Evolutionary conservation across 2,888 invertebrate species (phyloP).

Genomic region (Drosophila lutescens): DNA sequence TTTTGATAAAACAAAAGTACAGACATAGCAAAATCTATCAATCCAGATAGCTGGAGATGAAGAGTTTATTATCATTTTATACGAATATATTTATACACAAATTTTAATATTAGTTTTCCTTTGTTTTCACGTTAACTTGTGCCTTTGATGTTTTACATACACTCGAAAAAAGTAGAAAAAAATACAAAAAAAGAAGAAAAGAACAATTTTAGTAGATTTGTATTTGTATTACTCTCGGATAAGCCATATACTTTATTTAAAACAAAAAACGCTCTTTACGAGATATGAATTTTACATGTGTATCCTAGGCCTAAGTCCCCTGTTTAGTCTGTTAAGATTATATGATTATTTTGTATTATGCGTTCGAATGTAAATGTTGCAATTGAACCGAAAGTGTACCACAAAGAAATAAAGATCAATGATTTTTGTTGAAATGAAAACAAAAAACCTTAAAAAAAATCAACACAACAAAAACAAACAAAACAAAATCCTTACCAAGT

Average conservation of each 20-base stretch:
- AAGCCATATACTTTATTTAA: slow-evolving; percentile 69
- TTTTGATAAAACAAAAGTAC: slow-evolving; percentile 41
- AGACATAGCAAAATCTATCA: slow-evolving; percentile 59
- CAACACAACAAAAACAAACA: slow-evolving; percentile 53
- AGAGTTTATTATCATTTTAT: slow-evolving; percentile 54
- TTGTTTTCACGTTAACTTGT: slow-evolving; percentile 84
- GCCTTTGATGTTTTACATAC: slow-evolving; percentile 82
- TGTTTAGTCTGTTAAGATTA: slow-evolving; percentile 66
- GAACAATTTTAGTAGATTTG: slow-evolving; percentile 56
- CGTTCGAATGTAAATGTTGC: slow-evolving; percentile 74
- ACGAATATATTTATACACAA: slow-evolving; percentile 18
- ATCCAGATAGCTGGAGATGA: slow-evolving; percentile 23
- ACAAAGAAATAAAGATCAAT: slow-evolving; percentile 82
- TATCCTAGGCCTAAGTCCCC: slow-evolving; percentile 71
- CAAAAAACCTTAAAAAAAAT: slow-evolving; percentile 60
- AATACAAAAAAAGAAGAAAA: slow-evolving; percentile 16
- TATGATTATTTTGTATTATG: slow-evolving; percentile 68
- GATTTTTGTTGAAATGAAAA: slow-evolving; percentile 80
- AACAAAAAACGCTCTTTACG: slow-evolving; percentile 43
- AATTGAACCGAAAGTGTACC: slow-evolving; percentile 77
- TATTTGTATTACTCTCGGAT: slow-evolving; percentile 75
- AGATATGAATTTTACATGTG: slow-evolving; percentile 77
- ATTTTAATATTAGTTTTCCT: slow-evolving; percentile 61
- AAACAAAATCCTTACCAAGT: slow-evolving; percentile 57
- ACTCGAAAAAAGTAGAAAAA: slow-evolving; percentile 27